Percentiles rank a stretch among this genome's conserved stretches.
These are phyloP conservation scores for Drosophila subsilvestris DNA, from an alignment of 2,888 invertebrate genomes.

Conservation along the genomic window DNA sequence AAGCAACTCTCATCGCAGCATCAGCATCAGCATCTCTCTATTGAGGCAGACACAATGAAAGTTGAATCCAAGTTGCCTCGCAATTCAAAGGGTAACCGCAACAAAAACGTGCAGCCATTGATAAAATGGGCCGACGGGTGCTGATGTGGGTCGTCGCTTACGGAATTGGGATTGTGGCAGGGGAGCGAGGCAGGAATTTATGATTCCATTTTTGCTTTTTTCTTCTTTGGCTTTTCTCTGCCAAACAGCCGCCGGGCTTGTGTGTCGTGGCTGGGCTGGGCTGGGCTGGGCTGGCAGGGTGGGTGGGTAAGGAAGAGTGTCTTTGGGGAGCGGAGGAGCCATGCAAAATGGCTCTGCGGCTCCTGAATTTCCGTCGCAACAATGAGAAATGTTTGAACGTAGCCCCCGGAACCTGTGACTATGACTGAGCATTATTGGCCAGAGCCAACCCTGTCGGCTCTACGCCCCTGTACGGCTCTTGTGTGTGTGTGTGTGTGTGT, in stretches of 20 bases:
- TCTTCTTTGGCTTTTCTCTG: slow-evolving; percentile 17
- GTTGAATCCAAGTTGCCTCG: slow-evolving; percentile 13
- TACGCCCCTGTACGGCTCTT: neutral
- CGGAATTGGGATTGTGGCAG: slow-evolving; percentile 1
- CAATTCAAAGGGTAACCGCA: slow-evolving; percentile 43
- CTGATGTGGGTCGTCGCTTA: slow-evolving; percentile 57
- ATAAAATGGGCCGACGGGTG: slow-evolving; percentile 48
- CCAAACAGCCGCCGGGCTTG: slow-evolving; percentile 35
- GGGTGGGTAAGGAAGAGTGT: neutral
- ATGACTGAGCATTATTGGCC: slow-evolving; percentile 29
- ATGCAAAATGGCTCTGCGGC: slow-evolving; percentile 34
- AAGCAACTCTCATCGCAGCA: slow-evolving; percentile 17
- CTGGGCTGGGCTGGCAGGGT: too few species aligned
- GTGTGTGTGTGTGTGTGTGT: slow-evolving; percentile 20
- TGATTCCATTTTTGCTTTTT: slow-evolving; percentile 58
- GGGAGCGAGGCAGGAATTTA: slow-evolving; percentile 44
- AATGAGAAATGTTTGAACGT: slow-evolving; percentile 32
- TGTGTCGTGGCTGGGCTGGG: neutral
- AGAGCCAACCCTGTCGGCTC: slow-evolving; percentile 2
- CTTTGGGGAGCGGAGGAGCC: slow-evolving; percentile 22
- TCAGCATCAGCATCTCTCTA: neutral
- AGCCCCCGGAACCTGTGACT: slow-evolving; percentile 1
- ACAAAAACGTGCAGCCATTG: slow-evolving; percentile 50
- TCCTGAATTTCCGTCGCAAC: slow-evolving; percentile 34
- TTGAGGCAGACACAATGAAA: slow-evolving; percentile 12